Conservation (phyloP, 2,113 vertebrate genomes). For the Atrichornis clamosus region DNA sequence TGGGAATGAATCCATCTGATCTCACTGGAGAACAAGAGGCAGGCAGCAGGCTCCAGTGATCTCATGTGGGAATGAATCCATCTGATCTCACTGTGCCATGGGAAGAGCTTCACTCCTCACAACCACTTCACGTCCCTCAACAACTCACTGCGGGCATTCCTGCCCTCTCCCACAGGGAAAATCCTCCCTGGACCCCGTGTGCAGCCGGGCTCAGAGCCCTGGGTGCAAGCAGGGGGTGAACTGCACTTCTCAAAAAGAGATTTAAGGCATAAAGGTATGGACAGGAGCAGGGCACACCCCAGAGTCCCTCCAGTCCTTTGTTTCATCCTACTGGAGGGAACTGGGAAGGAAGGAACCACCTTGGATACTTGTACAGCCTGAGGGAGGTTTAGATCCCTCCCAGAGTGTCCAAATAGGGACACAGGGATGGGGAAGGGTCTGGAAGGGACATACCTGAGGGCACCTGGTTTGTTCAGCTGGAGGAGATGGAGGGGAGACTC, state of each 20-base stretch:
- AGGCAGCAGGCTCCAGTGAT: not conserved
- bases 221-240: accelerated
- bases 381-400: accelerated
- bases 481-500: not conserved
- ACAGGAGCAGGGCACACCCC: not conserved
- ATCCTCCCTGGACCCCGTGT: not conserved
- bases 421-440: not conserved
- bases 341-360: not conserved
- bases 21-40: too few relatives aligned
- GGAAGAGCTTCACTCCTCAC: not conserved
- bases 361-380: accelerated
- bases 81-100: not conserved
- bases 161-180: not conserved
- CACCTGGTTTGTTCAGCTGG: not conserved
- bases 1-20: not conserved
- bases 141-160: not conserved
- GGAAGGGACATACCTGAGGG: not conserved
- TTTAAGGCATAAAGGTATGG: accelerated
- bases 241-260: not conserved
- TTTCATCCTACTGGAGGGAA: not conserved
- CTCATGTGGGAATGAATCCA: not conserved
- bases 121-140: accelerated
- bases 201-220: not conserved
- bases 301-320: not conserved
- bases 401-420: not conserved